Evolutionary conservation across 1,140 invertebrate species (phyloP).

Genomic region (Radopholus similis): DNA sequence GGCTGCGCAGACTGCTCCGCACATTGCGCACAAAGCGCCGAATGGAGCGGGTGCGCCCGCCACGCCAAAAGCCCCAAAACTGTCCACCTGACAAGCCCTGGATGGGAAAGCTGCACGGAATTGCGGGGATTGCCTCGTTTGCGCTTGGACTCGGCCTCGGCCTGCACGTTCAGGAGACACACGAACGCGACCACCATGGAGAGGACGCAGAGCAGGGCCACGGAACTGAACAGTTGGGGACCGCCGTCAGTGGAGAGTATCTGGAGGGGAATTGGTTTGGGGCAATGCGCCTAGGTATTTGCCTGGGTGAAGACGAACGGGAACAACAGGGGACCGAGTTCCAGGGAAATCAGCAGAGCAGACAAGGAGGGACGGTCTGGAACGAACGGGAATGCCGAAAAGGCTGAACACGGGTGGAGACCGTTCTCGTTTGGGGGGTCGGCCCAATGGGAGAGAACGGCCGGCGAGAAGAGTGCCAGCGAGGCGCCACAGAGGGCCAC

Average conservation of each 20-base stretch:
- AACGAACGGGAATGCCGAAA: not conserved
- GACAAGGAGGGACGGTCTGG: too few relatives aligned
- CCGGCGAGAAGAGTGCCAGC: constrained; percentile 3
- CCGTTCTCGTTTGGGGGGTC: not conserved
- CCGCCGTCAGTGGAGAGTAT: not conserved
- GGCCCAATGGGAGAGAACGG: not conserved
- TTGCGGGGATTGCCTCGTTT: constrained; percentile 10
- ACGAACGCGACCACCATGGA: constrained; percentile 19
- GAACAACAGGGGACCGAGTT: constrained; percentile 3
- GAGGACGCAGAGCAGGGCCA: constrained; percentile 9
- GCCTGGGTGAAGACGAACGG: constrained; percentile 20
- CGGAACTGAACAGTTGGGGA: constrained; percentile 7
- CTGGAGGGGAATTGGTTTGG: not conserved
- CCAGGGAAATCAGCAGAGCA: constrained; percentile 1
- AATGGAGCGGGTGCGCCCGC: constrained; percentile 11
- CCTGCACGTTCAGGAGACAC: constrained; percentile 14
- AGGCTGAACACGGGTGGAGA: not conserved
- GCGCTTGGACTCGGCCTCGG: not conserved
- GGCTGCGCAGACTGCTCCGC: not conserved
- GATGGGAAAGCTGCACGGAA: not conserved
- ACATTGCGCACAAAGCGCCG: constrained; percentile 5
- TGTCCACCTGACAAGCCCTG: not conserved
- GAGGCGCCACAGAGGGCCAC: constrained; percentile 4
- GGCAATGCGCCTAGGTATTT: not conserved
- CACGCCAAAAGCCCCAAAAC: constrained; percentile 21